phyloP scores from a whole-genome alignment of 2,888 invertebrate species.

The Epistrophe eligans region DNA sequence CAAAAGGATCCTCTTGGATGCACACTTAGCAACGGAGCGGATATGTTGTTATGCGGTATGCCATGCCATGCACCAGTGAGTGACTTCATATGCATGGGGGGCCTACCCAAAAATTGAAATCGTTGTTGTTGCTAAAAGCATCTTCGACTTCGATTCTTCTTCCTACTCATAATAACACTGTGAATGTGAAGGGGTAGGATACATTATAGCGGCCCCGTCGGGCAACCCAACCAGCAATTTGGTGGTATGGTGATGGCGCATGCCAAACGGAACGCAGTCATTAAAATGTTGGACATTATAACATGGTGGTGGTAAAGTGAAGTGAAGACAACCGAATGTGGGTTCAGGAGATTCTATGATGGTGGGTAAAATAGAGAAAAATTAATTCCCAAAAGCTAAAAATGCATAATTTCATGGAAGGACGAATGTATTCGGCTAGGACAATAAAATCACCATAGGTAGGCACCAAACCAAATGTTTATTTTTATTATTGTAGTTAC shows the following conservation, averaged over 20 bases:
- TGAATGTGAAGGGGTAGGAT: slow-evolving; percentile 9
- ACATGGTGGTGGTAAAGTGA: slow-evolving; percentile 41
- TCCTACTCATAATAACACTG: slow-evolving; percentile 45
- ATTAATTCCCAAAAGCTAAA: not conserved
- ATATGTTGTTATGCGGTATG: slow-evolving; percentile 25
- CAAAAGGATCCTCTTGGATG: slow-evolving; percentile 69
- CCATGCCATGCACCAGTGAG: slow-evolving; percentile 59
- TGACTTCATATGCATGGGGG: slow-evolving; percentile 38
- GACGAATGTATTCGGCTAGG: slow-evolving; percentile 34
- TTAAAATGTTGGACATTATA: slow-evolving; percentile 52
- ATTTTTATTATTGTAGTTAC: too few relatives aligned
- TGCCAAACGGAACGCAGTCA: slow-evolving; percentile 66
- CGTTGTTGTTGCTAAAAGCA: slow-evolving; percentile 20
- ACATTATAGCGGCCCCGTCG: not conserved
- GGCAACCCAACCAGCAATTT: slow-evolving; percentile 9
- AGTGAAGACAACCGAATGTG: slow-evolving; percentile 53
- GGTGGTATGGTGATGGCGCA: slow-evolving; percentile 64
- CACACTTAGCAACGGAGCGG: slow-evolving; percentile 47
- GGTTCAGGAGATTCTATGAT: slow-evolving; percentile 1
- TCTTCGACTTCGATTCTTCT: slow-evolving; percentile 44
- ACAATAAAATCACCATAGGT: not conserved
- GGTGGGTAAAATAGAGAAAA: not conserved
- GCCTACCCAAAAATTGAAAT: slow-evolving; percentile 16
- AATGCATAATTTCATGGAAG: slow-evolving; percentile 23
- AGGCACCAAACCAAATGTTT: too few relatives aligned